Conservation (phyloP, 2,797 vertebrate genomes). For the Neosilurus mollespiculum region DNA sequence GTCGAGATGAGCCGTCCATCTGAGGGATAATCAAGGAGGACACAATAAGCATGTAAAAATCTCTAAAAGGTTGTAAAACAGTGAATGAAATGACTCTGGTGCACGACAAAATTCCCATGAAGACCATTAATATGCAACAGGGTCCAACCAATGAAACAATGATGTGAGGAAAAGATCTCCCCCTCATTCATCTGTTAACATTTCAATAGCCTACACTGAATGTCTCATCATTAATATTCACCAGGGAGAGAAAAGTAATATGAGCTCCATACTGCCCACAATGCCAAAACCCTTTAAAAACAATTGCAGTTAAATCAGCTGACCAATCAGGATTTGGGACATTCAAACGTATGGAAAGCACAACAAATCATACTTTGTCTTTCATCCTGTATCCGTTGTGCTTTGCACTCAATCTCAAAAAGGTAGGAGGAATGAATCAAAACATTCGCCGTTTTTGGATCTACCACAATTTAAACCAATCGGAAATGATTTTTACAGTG, state of each 20-base stretch:
- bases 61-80: background rate
- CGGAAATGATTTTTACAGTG: background rate
- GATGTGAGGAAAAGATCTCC: background rate
- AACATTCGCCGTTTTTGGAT: slow-evolving; percentile 3
- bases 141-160: background rate
- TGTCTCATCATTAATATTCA: background rate
- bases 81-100: slow-evolving; percentile 22
- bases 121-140: slow-evolving; percentile 12
- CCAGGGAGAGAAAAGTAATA: background rate
- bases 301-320: background rate
- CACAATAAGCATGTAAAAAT: slow-evolving; percentile 14
- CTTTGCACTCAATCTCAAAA: slow-evolving; percentile 9
- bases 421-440: slow-evolving; percentile 7
- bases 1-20: background rate
- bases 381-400: background rate
- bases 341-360: background rate
- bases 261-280: background rate
- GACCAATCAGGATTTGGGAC: background rate
- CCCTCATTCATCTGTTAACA: background rate
- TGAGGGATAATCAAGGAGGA: slow-evolving; percentile 20
- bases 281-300: background rate
- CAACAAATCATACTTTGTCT: background rate
- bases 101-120: background rate
- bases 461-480: slow-evolving; percentile 30
- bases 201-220: slow-evolving; percentile 19